Percentiles rank a stretch among this genome's conserved stretches.
Evolutionary conservation across 2,797 vertebrate genomes (phyloP).

Genomic region (Hydrocynus forskahlii): DNA sequence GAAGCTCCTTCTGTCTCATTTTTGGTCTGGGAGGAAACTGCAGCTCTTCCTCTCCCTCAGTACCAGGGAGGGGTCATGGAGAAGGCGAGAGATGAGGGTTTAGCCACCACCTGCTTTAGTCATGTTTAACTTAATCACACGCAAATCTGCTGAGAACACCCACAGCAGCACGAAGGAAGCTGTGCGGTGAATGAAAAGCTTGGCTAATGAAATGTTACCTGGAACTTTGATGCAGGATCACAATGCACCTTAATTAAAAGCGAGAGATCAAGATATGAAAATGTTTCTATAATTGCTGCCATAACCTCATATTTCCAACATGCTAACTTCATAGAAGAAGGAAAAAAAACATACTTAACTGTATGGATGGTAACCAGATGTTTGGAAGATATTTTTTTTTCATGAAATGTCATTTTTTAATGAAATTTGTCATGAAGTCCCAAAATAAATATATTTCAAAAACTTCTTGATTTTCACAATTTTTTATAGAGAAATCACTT

Average conservation of each 20-base stretch:
- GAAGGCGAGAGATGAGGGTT: background rate
- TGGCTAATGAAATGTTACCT: background rate
- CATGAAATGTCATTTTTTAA: too few relatives aligned
- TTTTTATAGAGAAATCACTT: too few relatives aligned
- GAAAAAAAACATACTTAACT: too few relatives aligned
- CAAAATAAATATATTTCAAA: too few relatives aligned
- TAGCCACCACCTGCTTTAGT: conserved; percentile 13
- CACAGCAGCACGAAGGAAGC: background rate
- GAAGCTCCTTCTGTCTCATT: background rate
- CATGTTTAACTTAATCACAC: conserved; percentile 20
- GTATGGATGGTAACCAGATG: too few relatives aligned
- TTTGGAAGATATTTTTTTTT: too few relatives aligned
- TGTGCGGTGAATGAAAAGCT: background rate
- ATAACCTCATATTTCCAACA: background rate
- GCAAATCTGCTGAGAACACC: background rate
- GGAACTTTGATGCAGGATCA: background rate
- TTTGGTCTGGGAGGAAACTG: background rate
- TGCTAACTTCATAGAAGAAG: background rate
- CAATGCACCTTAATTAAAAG: background rate
- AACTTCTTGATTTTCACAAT: too few relatives aligned
- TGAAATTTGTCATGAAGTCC: too few relatives aligned
- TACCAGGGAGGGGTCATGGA: background rate
- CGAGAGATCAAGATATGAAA: background rate
- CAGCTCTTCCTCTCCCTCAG: background rate
- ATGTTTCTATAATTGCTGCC: background rate